Base-by-base conservation (phyloP, 2,113 vertebrate species). In the Lampris incognitus region DNA sequence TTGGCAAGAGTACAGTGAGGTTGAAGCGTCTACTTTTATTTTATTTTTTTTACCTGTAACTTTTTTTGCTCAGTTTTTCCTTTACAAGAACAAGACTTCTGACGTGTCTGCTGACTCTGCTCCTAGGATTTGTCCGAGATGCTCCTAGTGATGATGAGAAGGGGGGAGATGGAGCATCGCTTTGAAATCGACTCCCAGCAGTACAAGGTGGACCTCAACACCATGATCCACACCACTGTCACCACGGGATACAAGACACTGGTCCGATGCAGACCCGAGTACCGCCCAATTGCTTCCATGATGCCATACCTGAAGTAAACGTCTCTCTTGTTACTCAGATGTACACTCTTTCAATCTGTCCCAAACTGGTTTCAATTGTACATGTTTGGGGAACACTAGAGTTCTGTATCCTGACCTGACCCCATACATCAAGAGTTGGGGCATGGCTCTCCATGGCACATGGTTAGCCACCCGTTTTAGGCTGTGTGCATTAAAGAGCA, bases 141-240 rank as follows among this genome's bases (percentile, higher is more conserved):
- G 4, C 78, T 92, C 10, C 65, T 81, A 0, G 13, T 39, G 3
- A 77, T 44, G 42, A 86, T 85, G 76, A 50, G 1, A 0, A 8
- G 67, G 2, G 79, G 81, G 36, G 66, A 84, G 64, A 3, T 44
- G 0, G 57, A 70, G 41, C 89, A 75, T 7, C 56, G 1, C 42
- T 81, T 92, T 52, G 0, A 0, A 6, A 66, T 85, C 0, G 57
- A 37, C 49, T 1, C 5, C 0, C 37, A 74, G 42, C 1, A 56
- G 49, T 88, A 91, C 63, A 63, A 38, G 42, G 50, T 93, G 82
- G 78, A 92, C 86, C 87, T 93, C 64, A 74, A 4, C 70, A 41
- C 2, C 55, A 87, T 88, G 85, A 82, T 5, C 37, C 88, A 93
- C 73, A 82, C 36, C 67, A 90, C 88, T 6, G 6, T 85, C 13